Conservation (phyloP, 2,888 invertebrate species). For the Tipula vernalis region DNA sequence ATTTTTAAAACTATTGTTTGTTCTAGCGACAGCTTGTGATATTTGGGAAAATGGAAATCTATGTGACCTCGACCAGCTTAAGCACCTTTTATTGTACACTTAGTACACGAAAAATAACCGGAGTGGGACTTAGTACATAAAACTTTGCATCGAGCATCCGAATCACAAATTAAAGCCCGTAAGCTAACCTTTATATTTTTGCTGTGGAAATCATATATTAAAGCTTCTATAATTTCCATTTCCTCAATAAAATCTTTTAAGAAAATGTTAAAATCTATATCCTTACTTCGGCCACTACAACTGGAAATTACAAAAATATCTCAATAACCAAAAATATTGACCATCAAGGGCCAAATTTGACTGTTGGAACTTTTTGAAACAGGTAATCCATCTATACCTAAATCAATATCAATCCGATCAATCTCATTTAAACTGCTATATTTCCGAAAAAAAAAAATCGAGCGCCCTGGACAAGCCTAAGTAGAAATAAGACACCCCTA, state of each 20-base stretch:
- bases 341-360: background rate
- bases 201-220: background rate
- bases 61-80: background rate
- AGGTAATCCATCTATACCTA: background rate
- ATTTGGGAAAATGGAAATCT: background rate
- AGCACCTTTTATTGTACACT: background rate
- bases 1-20: background rate
- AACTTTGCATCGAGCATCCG: background rate
- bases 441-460: too few species aligned
- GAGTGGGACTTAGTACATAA: background rate
- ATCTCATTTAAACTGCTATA: too few species aligned
- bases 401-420: too few species aligned
- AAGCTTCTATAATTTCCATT: background rate
- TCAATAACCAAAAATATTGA: background rate
- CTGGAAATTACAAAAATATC: background rate
- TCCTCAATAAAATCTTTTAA: background rate
- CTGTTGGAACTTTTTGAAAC: background rate
- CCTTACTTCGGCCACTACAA: background rate
- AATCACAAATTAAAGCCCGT: background rate
- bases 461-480: too few species aligned
- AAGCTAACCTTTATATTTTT: background rate
- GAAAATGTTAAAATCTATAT: background rate
- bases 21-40: background rate
- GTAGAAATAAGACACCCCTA: too few species aligned
- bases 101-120: background rate